Evolutionary conservation across 1,140 invertebrate species (phyloP), one percentile per base, ranked within the genome.

Genomic region (Protaetia brevitarsis): DNA sequence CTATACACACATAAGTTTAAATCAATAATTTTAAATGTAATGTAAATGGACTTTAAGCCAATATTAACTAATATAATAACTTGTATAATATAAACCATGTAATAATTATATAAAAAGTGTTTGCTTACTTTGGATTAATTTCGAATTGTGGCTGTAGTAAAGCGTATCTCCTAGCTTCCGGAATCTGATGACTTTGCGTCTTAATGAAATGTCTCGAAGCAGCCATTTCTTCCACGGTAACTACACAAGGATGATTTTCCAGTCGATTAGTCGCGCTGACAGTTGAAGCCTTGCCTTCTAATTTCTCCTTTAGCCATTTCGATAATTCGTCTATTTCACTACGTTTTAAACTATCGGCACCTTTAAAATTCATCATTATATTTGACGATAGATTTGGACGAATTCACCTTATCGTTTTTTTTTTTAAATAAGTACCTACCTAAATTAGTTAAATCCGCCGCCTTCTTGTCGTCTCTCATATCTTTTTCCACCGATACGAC

Each of bases 181-280:
- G 86, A 27, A 96, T 81, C 71, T 90, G 87, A 74, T 93, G 88
- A 59, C 92, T 87, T 73, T 96, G 93, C 3, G 94, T 95, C 56
- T 91, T 86, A 63, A 98, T 89, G 73, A 98, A 97, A 79, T 98
- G 96, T 66, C 96, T 82, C 0, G 95, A 95, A 7, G 94, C 92
- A 0, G 92, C 95, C 95, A 98, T 97, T 79, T 98, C 95, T 73
- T 94, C 90, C 0, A 97, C 92, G 1, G 94, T 96, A 0, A 98
- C 86, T 1, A 97, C 90, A 78, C 95, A 97, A 0, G 96, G 96
- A 83, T 99, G 95, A 1, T 86, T 85, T 65, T 93, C 92, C 13
- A 98, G 79, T 30, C 91, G 86, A 26, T 88, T 87, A 0, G 94
- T 98, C 0, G 92, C 86, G 79, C 90, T 91, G 1, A 95, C 88